A percentile compares a stretch with the other conserved stretches of the same genome.
Conservation (phyloP, 2,888 invertebrate species). For the Coecobrya sp. region DNA sequence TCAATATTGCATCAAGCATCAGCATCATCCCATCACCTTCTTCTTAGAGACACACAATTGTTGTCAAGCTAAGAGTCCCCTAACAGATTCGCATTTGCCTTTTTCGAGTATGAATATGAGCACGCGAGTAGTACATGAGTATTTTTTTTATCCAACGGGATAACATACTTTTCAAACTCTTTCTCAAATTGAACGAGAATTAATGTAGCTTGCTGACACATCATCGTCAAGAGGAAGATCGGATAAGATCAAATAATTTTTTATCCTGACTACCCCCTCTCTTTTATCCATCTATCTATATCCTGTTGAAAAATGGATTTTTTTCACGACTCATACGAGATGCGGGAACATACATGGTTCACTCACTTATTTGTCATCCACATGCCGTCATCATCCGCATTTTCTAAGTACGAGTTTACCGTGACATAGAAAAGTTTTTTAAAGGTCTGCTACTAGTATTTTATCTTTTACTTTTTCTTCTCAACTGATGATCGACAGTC, state of each 20-base stretch:
- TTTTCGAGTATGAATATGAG: neutral
- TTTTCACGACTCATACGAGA: neutral
- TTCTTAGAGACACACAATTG: neutral
- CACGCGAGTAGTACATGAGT: neutral
- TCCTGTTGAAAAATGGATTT: neutral
- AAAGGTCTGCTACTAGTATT: neutral
- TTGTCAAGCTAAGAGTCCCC: neutral
- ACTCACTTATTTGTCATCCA: neutral
- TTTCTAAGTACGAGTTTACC: neutral
- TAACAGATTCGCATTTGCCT: neutral
- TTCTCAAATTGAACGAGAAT: conserved; percentile 51
- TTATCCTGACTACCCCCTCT: neutral
- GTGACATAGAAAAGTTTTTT: neutral
- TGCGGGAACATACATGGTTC: neutral
- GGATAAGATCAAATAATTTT: conserved; percentile 37
- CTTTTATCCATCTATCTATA: conserved; percentile 1
- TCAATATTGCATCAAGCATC: conserved; percentile 70
- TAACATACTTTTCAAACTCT: neutral
- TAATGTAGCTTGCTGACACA: conserved; percentile 22
- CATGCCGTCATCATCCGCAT: neutral
- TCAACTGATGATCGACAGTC: neutral
- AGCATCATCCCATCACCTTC: conserved; percentile 9
- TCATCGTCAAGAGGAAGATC: conserved; percentile 18
- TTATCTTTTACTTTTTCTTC: neutral
- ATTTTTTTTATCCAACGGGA: neutral